These are phyloP conservation scores for Chloropsis cyanopogon DNA, from an alignment of 2,113 vertebrate genomes.

Conservation along the genomic window DNA sequence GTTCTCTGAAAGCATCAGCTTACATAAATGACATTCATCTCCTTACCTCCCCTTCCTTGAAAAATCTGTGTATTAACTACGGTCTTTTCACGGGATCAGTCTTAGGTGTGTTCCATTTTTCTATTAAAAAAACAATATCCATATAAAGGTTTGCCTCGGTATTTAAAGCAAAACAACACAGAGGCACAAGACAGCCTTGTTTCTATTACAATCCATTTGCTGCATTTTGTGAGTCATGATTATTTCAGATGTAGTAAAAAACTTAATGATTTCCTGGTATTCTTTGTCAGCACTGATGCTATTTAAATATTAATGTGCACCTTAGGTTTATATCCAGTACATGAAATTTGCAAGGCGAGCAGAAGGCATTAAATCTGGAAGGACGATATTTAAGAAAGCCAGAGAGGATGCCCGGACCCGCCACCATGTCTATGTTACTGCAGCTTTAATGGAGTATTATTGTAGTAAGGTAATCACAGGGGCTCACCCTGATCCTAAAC, in stretches of 20 bases:
- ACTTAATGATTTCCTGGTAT: neutral
- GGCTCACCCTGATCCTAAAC: neutral
- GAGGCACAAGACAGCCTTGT: neutral
- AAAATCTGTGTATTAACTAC: neutral
- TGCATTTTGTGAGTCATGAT: neutral
- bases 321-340: constrained; percentile 95
- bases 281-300: neutral
- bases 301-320: neutral
- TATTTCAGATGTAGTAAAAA: neutral
- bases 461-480: constrained; percentile 90
- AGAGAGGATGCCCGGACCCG: constrained; percentile 92
- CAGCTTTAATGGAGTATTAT: constrained; percentile 99
- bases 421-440: constrained; percentile 96
- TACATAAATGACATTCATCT: neutral
- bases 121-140: no score
- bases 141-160: neutral
- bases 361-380: constrained; percentile 96
- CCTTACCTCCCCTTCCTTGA: neutral
- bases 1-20: neutral
- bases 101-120: neutral
- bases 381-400: constrained; percentile 99
- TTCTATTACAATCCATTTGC: neutral
- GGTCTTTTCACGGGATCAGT: neutral
- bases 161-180: neutral
- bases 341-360: constrained; percentile 99